Base-by-base conservation (phyloP, 2,113 vertebrate genomes). In the Albula glossodonta region DNA sequence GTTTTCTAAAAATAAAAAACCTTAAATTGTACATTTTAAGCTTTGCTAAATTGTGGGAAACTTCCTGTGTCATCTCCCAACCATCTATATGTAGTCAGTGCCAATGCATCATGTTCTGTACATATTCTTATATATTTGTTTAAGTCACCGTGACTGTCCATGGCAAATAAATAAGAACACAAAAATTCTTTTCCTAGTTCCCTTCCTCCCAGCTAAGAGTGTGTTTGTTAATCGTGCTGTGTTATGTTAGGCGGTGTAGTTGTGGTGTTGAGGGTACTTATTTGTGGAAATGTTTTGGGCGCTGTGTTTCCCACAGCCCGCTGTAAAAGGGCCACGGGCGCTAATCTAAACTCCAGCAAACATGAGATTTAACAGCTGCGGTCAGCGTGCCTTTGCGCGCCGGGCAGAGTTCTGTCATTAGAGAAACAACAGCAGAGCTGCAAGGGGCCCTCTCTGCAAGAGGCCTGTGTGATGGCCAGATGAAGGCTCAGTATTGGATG, bases 191-290 rank as follows among this genome's bases (percentile, higher is more conserved):
- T 11, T 17, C 56, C 84, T 78, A 4, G 56, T 52, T 84, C 70
- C 10, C 51, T 81, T 51, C 60, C 78, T 52, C 22, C 17, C 78
- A 60, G n/a, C n/a, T 80, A 57, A 56, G 56, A 60, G 51, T 9
- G 85, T 87, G 86, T 87, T 81, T 87, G 84, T 89, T 81, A 86
- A 77, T 87, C 90, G 83, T 66, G 56, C 89, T 87, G 74, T 90
- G 85, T 89, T 89, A 89, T 89, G 90, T 90, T 87, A 86, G 89
- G 83, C 90, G 86, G 84, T 89, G 90, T 89, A 66, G 77, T 80
- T 90, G 88, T 78, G 88, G 90, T 87, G 88, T 78, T 80, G 51
- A 49, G 56, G 13, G 63, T 85, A 87, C 90, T 93, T 90, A 88
- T 90, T 91, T 90, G 84, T 84, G 82, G 89, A 74, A 82, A 87